Conservation (phyloP, 2,888 invertebrate species). For the Metopia argyrocephala region DNA sequence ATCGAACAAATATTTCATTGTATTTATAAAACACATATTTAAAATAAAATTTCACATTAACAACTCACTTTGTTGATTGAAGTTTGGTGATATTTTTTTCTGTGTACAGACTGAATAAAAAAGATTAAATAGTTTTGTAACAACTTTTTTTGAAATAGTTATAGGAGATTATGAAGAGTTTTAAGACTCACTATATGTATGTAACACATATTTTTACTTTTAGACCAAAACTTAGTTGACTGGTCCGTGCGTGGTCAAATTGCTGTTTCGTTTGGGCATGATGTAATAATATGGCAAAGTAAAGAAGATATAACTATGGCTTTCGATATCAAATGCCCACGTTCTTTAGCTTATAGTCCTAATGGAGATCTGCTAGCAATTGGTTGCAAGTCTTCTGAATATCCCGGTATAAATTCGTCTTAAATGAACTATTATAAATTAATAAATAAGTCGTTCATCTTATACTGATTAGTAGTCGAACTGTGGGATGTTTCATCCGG, state of each 20-base stretch:
- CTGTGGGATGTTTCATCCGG: constrained; percentile 70
- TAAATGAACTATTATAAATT: not conserved
- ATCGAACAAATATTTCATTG: too few species aligned
- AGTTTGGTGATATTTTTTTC: too few species aligned
- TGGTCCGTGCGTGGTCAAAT: constrained; percentile 75
- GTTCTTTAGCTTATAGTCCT: constrained; percentile 73
- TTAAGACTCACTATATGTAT: too few species aligned
- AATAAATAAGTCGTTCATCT: not conserved
- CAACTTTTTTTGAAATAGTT: too few species aligned
- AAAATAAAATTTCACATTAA: too few species aligned
- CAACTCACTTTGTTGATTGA: too few species aligned
- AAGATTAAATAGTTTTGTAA: too few species aligned
- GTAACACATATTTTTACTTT: too few species aligned
- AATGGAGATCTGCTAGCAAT: constrained; percentile 74
- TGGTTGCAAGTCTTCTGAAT: constrained; percentile 69
- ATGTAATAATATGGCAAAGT: constrained; percentile 75
- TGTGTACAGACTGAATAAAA: too few species aligned
- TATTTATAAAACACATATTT: too few species aligned
- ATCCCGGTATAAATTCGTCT: constrained; percentile 67
- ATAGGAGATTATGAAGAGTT: too few species aligned
- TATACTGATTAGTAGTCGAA: constrained; percentile 70
- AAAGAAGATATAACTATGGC: constrained; percentile 71
- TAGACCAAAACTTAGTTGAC: constrained; percentile 74
- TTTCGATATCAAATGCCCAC: constrained; percentile 70
- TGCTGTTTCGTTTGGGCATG: constrained; percentile 74